These are phyloP conservation scores for Bradypodion pumilum DNA, from an alignment of 2,797 vertebrate genomes.

Conservation along the genomic window DNA sequence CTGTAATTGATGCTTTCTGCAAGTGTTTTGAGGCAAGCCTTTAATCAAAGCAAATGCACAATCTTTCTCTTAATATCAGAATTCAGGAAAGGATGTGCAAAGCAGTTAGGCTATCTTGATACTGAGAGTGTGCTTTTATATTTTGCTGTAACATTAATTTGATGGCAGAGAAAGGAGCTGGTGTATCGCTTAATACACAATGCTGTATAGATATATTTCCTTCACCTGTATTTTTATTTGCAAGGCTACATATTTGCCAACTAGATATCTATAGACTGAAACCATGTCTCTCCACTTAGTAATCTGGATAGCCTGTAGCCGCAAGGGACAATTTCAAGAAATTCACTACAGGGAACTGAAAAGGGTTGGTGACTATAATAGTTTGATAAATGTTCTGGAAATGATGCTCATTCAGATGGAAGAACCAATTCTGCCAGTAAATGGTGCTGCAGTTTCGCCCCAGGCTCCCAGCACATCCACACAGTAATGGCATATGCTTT, in stretches of 20 bases:
- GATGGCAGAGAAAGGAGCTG: conserved; percentile 3
- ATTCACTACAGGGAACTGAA: conserved; percentile 46
- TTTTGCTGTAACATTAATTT: conserved; percentile 33
- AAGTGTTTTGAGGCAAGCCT: conserved; percentile 40
- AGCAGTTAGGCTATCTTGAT: conserved; percentile 52
- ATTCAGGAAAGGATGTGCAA: conserved; percentile 42
- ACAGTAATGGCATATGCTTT: conserved; percentile 39
- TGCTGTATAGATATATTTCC: background rate
- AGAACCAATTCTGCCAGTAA: conserved; percentile 62
- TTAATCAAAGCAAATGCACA: conserved; percentile 22
- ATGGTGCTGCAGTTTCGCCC: conserved; percentile 58
- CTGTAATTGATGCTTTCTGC: conserved; percentile 48
- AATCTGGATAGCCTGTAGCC: conserved; percentile 62
- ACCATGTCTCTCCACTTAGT: conserved; percentile 11
- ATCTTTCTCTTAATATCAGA: conserved; percentile 42
- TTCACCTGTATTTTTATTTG: background rate
- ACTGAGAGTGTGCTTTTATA: conserved; percentile 37
- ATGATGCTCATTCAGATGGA: conserved; percentile 69
- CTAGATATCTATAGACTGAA: background rate
- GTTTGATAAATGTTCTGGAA: conserved; percentile 77
- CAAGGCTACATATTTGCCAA: background rate
- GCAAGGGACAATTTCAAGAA: conserved; percentile 47
- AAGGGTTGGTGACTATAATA: conserved; percentile 68
- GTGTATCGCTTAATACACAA: fast-evolving
- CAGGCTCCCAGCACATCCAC: conserved; percentile 63